Evolutionary conservation across 2,888 invertebrate genomes (phyloP).

Genomic region (Diarsia mendica): DNA sequence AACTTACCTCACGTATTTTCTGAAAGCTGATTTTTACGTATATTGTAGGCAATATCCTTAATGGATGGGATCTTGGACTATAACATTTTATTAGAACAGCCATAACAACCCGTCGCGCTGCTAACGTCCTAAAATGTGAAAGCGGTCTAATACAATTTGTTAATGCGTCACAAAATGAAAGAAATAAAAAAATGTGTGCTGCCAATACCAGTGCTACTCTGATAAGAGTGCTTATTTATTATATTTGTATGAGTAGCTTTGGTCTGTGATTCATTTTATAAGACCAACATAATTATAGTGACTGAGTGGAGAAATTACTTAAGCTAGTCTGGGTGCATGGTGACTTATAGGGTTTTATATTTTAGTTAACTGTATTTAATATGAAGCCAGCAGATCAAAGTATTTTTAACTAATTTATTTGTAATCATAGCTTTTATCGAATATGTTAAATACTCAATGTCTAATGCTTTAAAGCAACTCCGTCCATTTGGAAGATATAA

Average conservation of each 20-base stretch:
- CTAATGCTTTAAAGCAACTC: constrained; percentile 21
- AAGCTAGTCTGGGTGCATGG: neutral
- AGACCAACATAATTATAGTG: neutral
- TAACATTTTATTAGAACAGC: too few relatives aligned
- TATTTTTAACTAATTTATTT: constrained; percentile 23
- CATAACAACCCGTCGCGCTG: too few relatives aligned
- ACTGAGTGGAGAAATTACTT: neutral
- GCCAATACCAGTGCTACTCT: neutral
- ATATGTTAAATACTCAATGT: constrained; percentile 32
- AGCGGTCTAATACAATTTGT: neutral
- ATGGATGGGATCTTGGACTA: too few relatives aligned
- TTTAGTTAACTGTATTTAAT: constrained; percentile 2
- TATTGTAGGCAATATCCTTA: too few relatives aligned
- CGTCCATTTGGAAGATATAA: constrained; percentile 38
- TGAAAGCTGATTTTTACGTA: too few relatives aligned
- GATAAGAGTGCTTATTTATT: neutral
- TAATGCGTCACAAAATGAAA: too few relatives aligned
- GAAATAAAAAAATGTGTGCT: neutral
- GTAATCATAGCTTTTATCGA: neutral
- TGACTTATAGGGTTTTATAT: neutral
- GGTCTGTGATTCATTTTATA: neutral
- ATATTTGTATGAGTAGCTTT: neutral
- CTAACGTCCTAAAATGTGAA: too few relatives aligned
- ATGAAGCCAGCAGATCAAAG: constrained; percentile 12
- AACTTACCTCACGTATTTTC: too few relatives aligned